Conservation (phyloP, 2,113 vertebrate genomes). For the Tupaia tana region DNA sequence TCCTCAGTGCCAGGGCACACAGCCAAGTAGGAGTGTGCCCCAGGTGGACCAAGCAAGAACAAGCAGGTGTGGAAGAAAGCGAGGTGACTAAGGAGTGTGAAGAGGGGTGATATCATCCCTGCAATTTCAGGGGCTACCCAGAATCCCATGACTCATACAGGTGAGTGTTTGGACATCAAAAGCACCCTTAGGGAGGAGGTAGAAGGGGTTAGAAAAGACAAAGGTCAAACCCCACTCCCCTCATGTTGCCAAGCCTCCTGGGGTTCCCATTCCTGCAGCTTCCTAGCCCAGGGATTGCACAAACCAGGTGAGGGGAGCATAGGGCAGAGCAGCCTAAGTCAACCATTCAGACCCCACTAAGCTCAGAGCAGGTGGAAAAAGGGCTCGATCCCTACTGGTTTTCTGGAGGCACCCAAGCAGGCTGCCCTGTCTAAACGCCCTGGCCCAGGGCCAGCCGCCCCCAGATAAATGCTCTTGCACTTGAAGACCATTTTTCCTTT, state of each 20-base stretch:
- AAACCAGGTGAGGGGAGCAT: not conserved
- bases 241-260: not conserved
- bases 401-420: no score
- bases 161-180: rapidly evolving
- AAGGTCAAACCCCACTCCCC: not conserved
- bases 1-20: no score
- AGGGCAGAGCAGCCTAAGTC: not conserved
- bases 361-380: not conserved
- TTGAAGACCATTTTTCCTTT: not conserved
- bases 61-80: no score
- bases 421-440: not conserved
- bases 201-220: rapidly evolving
- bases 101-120: no score
- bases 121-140: rapidly evolving
- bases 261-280: no score
- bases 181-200: not conserved
- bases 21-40: no score
- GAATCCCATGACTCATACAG: not conserved
- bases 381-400: not conserved
- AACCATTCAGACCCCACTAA: no score
- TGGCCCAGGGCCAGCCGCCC: not conserved
- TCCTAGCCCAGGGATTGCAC: not conserved
- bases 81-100: no score
- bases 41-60: no score
- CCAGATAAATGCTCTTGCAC: not conserved